These are phyloP conservation scores for Caenorhabditis latens DNA, from an alignment of 1,140 invertebrate species.

Conservation along the genomic window DNA sequence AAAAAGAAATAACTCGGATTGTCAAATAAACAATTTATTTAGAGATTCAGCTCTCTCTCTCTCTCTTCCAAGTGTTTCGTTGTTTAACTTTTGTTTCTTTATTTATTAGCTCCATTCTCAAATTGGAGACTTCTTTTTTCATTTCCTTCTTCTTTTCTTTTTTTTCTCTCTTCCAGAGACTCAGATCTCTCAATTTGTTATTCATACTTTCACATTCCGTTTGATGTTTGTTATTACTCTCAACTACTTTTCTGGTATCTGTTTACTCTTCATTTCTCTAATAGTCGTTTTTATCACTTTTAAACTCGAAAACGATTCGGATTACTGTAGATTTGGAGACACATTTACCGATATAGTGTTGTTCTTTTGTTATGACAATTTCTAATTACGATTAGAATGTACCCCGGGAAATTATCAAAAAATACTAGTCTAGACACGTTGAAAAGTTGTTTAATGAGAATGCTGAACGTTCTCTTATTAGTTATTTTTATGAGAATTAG, in stretches of 20 bases:
- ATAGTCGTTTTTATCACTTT: background rate
- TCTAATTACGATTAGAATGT: background rate
- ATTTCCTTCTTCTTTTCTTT: constrained; percentile 13
- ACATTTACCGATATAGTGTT: too few relatives aligned
- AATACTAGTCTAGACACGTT: background rate
- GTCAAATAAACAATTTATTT: constrained; percentile 4
- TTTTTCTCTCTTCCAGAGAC: constrained; percentile 5
- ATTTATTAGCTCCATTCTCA: constrained; percentile 12
- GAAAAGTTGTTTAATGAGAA: background rate
- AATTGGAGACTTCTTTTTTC: background rate
- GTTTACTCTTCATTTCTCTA: background rate
- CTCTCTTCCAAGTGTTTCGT: background rate
- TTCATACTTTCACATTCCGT: constrained; percentile 46
- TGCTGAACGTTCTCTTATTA: background rate
- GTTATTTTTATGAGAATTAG: background rate
- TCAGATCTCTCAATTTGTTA: constrained; percentile 41
- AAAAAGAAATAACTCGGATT: too few relatives aligned
- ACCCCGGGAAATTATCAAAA: background rate
- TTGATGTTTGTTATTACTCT: constrained; percentile 49
- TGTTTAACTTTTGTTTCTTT: background rate
- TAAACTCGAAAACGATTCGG: too few relatives aligned
- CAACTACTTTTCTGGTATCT: constrained; percentile 9
- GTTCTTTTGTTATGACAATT: background rate
- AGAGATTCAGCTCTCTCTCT: background rate
- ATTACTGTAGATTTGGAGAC: background rate